Conservation (phyloP, 2,888 invertebrate species). For the Cinara cedri region DNA sequence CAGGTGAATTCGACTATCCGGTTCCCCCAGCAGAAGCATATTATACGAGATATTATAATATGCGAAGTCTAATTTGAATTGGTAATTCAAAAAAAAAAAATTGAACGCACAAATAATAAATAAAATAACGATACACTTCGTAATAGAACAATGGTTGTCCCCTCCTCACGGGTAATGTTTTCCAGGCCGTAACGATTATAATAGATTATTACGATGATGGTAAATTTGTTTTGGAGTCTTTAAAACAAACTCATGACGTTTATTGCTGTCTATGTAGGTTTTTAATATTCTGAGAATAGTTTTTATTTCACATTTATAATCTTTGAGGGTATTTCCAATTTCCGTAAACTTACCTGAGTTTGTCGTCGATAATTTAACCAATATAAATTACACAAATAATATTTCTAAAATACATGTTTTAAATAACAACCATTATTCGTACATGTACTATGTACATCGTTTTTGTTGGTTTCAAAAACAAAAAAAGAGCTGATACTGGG, state of each 20-base stretch:
- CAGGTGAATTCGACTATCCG: conserved; percentile 50
- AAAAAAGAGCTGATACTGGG: no score
- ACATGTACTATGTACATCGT: no score
- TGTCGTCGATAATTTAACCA: conserved; percentile 26
- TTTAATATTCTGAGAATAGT: conserved; percentile 1
- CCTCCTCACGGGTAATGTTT: conserved; percentile 17
- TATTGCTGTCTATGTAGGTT: neutral
- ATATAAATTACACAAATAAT: conserved; percentile 34
- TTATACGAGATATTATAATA: conserved; percentile 19
- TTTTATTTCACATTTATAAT: conserved; percentile 42
- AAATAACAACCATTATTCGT: no score
- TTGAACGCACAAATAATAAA: conserved; percentile 37
- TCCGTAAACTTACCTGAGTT: neutral
- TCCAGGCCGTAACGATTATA: conserved; percentile 42
- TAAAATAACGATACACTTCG: conserved; percentile 40
- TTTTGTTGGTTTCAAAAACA: no score
- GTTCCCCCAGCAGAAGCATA: conserved; percentile 2
- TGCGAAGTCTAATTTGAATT: conserved; percentile 55
- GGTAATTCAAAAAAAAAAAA: conserved; percentile 45
- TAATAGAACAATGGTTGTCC: conserved; percentile 32
- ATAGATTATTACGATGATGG: conserved; percentile 14
- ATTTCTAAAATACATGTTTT: no score
- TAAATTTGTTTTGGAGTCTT: conserved; percentile 2
- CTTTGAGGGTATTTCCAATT: conserved; percentile 46
- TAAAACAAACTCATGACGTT: conserved; percentile 14